These are phyloP conservation scores for Dicranocentrus wangi DNA, from an alignment of 2,888 invertebrate species.

Conservation along the genomic window DNA sequence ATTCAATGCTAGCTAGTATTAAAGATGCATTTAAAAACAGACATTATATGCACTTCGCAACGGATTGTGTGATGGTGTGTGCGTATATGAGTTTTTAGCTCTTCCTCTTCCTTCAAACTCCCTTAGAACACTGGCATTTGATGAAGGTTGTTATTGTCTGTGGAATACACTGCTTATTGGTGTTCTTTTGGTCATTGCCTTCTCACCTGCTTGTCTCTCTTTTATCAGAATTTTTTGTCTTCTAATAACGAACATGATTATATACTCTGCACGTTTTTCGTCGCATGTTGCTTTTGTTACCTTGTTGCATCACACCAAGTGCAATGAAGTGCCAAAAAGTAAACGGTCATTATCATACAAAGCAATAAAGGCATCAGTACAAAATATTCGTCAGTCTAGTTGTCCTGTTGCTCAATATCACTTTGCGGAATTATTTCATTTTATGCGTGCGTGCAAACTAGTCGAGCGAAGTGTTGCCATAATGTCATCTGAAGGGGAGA, in stretches of 20 bases:
- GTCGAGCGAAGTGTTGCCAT: neutral
- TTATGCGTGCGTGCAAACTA: neutral
- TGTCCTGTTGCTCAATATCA: conserved; percentile 14
- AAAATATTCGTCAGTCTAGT: neutral
- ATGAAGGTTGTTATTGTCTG: conserved; percentile 49
- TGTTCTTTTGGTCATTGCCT: conserved; percentile 55
- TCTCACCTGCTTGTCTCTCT: conserved; percentile 39
- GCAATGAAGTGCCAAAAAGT: conserved; percentile 37
- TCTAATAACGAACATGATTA: conserved; percentile 46
- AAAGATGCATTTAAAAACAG: neutral
- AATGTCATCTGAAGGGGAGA: conserved; percentile 5
- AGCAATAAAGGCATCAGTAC: neutral
- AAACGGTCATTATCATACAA: conserved; percentile 1
- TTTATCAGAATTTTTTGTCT: conserved; percentile 32
- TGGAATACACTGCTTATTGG: conserved; percentile 50
- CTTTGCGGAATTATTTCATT: neutral
- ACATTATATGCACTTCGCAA: neutral
- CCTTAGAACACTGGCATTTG: conserved; percentile 26
- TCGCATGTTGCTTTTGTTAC: neutral
- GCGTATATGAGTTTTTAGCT: no score
- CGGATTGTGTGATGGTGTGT: no score
- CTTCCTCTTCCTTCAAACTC: neutral
- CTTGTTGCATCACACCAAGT: conserved; percentile 8
- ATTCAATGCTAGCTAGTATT: neutral
- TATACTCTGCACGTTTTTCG: conserved; percentile 24